Evolutionary conservation across 2,888 invertebrate genomes (phyloP).

Genomic region (Priocnemis perturbator): DNA sequence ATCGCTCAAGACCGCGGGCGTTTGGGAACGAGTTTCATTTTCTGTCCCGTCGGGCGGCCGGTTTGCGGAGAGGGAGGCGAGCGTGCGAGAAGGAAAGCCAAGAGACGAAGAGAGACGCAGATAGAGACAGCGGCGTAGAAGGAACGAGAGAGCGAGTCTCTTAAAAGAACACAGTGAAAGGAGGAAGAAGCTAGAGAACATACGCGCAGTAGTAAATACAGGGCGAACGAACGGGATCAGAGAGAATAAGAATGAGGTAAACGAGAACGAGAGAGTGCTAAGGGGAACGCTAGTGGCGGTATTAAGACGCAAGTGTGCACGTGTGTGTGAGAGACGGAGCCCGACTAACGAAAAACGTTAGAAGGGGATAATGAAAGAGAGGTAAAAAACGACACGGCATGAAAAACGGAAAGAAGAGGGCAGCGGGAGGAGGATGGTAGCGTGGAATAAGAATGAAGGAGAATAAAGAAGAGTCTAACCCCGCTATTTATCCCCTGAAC

Average conservation of each 20-base stretch:
- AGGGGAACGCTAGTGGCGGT: not conserved
- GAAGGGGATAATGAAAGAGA: not conserved
- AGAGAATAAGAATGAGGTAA: not conserved
- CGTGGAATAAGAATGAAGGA: not conserved
- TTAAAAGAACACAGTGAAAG: too few relatives aligned
- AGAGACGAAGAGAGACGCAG: not conserved
- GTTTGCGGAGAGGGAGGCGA: conserved; percentile 9
- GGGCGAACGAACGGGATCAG: not conserved
- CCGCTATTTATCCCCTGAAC: conserved; percentile 61
- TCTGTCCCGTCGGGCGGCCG: conserved; percentile 38
- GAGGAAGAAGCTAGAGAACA: too few relatives aligned
- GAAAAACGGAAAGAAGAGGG: not conserved
- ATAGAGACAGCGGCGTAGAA: conserved; percentile 2
- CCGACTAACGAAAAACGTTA: not conserved
- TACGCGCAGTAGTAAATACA: too few relatives aligned
- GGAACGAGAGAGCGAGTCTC: not conserved
- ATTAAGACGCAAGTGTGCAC: too few relatives aligned
- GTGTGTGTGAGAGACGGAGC: too few relatives aligned
- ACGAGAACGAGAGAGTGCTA: not conserved
- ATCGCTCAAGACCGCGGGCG: conserved; percentile 42
- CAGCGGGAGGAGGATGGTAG: not conserved
- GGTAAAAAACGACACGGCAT: too few relatives aligned
- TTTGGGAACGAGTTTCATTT: conserved; percentile 54
- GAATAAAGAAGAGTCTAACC: conserved; percentile 43
- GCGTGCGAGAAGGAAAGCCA: not conserved